phyloP scores from a whole-genome alignment of 2,113 vertebrate genomes.

The Oryzias curvinotus region DNA sequence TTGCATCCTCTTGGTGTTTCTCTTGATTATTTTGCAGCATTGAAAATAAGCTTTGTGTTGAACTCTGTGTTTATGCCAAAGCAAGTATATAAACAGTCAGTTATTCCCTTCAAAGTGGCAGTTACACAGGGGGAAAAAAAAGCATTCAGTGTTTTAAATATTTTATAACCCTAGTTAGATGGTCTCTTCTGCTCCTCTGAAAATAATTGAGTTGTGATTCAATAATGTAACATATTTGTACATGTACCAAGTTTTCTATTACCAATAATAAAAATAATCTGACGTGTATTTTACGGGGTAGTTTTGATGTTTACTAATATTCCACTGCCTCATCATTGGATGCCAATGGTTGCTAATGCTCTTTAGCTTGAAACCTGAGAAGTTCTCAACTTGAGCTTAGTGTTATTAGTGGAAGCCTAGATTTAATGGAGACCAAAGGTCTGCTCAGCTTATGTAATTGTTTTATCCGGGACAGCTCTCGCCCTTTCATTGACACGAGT shows the following conservation, averaged over 20 bases:
- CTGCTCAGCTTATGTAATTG: slow-evolving; percentile 54
- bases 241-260: no score
- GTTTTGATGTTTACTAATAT: no score
- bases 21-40: slow-evolving; percentile 22
- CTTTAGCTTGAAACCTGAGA: slow-evolving; percentile 50
- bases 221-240: no score
- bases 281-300: no score
- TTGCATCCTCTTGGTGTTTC: slow-evolving; percentile 13
- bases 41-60: slow-evolving; percentile 17
- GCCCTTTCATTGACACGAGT: slow-evolving; percentile 9
- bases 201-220: not conserved
- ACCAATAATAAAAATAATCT: no score
- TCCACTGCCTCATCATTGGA: slow-evolving; percentile 1
- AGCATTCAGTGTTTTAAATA: slow-evolving; percentile 28
- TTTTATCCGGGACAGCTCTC: slow-evolving; percentile 46
- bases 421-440: slow-evolving; percentile 61
- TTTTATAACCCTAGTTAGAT: slow-evolving; percentile 10
- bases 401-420: slow-evolving; percentile 34
- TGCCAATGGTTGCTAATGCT: slow-evolving; percentile 20
- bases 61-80: slow-evolving; percentile 28
- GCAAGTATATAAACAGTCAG: slow-evolving; percentile 15
- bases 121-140: slow-evolving; percentile 5
- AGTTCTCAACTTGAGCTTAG: slow-evolving; percentile 38
- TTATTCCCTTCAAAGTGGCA: slow-evolving; percentile 29
- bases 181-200: not conserved